Evolutionary conservation across 2,797 vertebrate species (phyloP).

Genomic region (Hippopotamyrus pictus): DNA sequence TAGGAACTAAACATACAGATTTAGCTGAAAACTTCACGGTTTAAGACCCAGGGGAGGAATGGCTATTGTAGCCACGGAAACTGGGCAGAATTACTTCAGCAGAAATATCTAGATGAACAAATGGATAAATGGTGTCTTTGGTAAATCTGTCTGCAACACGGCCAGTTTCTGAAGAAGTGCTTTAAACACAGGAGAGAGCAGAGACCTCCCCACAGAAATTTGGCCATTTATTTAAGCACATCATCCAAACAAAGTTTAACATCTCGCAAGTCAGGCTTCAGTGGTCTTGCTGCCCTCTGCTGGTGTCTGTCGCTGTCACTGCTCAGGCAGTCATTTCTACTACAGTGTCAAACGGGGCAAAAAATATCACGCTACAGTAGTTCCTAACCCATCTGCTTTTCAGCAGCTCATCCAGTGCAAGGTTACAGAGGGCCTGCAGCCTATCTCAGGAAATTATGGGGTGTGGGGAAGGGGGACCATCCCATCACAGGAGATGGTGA

Average conservation of each 20-base stretch:
- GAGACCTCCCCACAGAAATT: slow-evolving; percentile 26
- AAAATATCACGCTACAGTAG: background rate
- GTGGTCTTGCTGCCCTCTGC: slow-evolving; percentile 44
- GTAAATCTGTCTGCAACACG: background rate
- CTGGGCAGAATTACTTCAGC: background rate
- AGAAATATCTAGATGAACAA: background rate
- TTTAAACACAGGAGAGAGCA: background rate
- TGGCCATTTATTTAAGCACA: slow-evolving; percentile 13
- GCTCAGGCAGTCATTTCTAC: background rate
- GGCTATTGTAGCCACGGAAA: background rate
- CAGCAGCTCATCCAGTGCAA: background rate
- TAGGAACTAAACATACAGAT: background rate
- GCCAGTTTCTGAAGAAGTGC: background rate
- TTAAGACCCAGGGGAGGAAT: background rate
- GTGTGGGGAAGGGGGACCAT: background rate
- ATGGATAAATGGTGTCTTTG: background rate
- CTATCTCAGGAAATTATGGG: background rate
- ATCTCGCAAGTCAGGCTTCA: background rate
- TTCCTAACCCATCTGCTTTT: background rate
- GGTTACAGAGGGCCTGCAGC: background rate
- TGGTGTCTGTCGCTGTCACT: slow-evolving; percentile 25
- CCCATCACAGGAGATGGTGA: background rate
- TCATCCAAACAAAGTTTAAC: background rate
- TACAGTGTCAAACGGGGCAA: background rate
- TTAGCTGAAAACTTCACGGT: background rate